Evolutionary conservation across 2,888 invertebrate genomes (phyloP).

Genomic region (Catocala nupta): DNA sequence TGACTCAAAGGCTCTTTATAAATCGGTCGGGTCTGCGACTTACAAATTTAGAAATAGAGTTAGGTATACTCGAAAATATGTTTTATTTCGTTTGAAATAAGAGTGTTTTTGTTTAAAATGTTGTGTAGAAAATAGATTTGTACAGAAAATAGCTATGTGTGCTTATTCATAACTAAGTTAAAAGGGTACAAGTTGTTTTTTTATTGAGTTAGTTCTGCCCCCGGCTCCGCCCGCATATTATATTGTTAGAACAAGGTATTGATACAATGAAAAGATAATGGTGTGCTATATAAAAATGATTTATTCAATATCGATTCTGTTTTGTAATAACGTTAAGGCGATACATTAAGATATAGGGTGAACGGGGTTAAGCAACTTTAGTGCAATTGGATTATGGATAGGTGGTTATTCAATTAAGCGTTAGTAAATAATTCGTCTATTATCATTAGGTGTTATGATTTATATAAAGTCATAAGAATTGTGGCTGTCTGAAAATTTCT

Average conservation of each 20-base stretch:
- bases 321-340: not conserved
- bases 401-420: too few relatives aligned
- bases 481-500: too few relatives aligned
- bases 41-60: constrained; percentile 58
- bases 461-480: too few relatives aligned
- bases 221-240: constrained; percentile 38
- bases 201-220: constrained; percentile 56
- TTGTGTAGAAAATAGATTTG: constrained; percentile 37
- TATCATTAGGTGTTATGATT: too few relatives aligned
- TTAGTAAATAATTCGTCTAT: too few relatives aligned
- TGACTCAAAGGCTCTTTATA: constrained; percentile 47
- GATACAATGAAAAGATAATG: constrained; percentile 35
- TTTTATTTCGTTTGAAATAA: constrained; percentile 35
- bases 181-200: constrained; percentile 60
- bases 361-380: constrained; percentile 11
- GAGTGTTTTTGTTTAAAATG: constrained; percentile 28
- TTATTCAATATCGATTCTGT: constrained; percentile 35
- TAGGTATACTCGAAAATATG: constrained; percentile 24
- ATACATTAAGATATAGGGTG: not conserved
- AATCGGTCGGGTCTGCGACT: constrained; percentile 59
- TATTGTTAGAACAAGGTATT: constrained; percentile 41
- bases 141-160: constrained; percentile 48
- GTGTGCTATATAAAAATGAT: constrained; percentile 34
- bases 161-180: constrained; percentile 59
- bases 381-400: not conserved